Evolutionary conservation across 2,113 vertebrate species (phyloP).

Genomic region (Isurus oxyrinchus): DNA sequence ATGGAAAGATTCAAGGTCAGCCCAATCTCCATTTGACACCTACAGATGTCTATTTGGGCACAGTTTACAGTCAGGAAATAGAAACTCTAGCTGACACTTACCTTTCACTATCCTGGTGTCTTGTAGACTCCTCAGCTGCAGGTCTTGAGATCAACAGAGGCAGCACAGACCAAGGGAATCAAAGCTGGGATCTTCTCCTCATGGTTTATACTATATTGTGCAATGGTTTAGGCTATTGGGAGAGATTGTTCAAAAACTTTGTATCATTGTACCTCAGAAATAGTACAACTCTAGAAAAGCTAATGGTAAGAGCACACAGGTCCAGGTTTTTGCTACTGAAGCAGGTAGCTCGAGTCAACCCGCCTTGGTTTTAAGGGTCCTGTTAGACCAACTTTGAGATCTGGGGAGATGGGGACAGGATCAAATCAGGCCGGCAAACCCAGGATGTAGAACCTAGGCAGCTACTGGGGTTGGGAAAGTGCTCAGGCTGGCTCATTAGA

Average conservation of each 20-base stretch:
- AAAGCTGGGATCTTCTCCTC: not conserved
- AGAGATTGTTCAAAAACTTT: not conserved
- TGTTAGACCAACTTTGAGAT: too few species aligned
- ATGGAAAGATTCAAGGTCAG: not conserved
- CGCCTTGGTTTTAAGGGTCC: too few species aligned
- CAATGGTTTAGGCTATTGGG: not conserved
- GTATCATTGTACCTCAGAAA: not conserved
- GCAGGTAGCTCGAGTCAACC: too few species aligned
- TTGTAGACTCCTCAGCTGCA: not conserved
- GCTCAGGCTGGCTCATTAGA: too few species aligned
- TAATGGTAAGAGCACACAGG: not conserved
- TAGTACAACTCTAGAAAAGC: not conserved
- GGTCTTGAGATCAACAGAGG: not conserved
- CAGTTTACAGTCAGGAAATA: not conserved
- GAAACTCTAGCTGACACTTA: not conserved
- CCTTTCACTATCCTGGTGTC: not conserved
- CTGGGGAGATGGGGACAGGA: too few species aligned
- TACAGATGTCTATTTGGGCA: not conserved
- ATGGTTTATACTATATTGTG: not conserved
- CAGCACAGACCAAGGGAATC: not conserved
- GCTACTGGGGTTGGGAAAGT: too few species aligned
- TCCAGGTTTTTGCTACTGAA: too few species aligned
- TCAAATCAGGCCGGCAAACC: too few species aligned
- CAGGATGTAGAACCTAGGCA: too few species aligned
- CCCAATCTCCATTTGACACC: not conserved